Base-by-base conservation (phyloP, 30 jellyfish, hydroid and myxozoan genomes). In the Hydra vulgaris region DNA sequence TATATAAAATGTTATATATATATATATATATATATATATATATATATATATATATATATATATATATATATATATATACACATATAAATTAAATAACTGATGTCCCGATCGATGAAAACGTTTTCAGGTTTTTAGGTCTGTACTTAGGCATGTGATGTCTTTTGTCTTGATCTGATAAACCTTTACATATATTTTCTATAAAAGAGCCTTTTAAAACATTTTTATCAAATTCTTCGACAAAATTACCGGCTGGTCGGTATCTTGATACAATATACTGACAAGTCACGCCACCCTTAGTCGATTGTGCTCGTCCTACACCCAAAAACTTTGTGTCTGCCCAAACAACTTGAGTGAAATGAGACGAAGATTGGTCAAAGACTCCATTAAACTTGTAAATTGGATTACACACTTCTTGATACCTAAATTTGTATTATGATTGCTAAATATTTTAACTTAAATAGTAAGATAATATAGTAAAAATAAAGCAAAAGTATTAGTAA, bases 351-450 rank as follows among this genome's bases (percentile, higher is more conserved):
- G 97, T 81, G 66, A 85, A 90, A 54, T 90, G 97, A 8, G 94
- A 94, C 16, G 97, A 81, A 24, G 55, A 74, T 71, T 25, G 73
- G 70, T 91, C 55, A 86, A 86, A 86, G 23, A 53, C 61, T 21
- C 90, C 90, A 18, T 53, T 19, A 66, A 90, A 90, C 23, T 86
- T 77, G 88, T 90, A 85, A 5, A 95, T 95, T 7, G 97, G 97
- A 61, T 82, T 72, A 83, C 97, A 90, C 15, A 82, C 95, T 75
- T 90, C 97, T 77, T 79, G 92, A 80, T 90, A 90, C 97, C 97
- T 90, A 72, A 27, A 77, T 25, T 18, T 21, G 15, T 73, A 4
- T 21, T 73, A 70, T 17, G 72, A 61, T 61, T n/a, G n/a, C n/a
- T n/a, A n/a, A n/a, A n/a, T n/a, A n/a, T n/a, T n/a, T n/a, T n/a